These are phyloP conservation scores for Brachylomia viminalis DNA, from an alignment of 2,888 invertebrate species.

Conservation along the genomic window DNA sequence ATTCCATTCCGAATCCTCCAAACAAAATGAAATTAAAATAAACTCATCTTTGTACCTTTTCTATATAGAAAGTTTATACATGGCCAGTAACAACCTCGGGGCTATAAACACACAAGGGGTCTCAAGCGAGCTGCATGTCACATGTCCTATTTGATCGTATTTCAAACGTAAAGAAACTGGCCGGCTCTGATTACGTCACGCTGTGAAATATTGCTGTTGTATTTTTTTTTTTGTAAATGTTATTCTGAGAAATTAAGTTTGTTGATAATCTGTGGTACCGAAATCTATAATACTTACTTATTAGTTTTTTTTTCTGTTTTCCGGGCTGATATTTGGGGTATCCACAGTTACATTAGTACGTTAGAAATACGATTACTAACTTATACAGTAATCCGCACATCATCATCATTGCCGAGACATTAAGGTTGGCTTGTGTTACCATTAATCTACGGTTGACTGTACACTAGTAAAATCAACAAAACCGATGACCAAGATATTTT, in stretches of 20 bases:
- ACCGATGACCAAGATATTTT: background rate
- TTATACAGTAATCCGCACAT: background rate
- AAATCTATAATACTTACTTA: too few relatives aligned
- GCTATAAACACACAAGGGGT: constrained; percentile 38
- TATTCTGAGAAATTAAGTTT: background rate
- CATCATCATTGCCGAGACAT: background rate
- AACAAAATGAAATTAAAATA: constrained; percentile 3
- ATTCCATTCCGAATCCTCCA: background rate
- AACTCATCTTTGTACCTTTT: constrained; percentile 1
- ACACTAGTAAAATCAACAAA: background rate
- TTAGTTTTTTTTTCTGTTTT: too few relatives aligned
- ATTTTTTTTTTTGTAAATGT: background rate
- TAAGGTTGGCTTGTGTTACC: too few relatives aligned
- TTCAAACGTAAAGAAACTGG: constrained; percentile 39
- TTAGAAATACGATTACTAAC: background rate
- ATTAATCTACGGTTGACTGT: too few relatives aligned
- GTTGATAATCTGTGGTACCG: too few relatives aligned
- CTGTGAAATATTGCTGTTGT: constrained; percentile 13
- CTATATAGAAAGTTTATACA: constrained; percentile 15
- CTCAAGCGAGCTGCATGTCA: constrained; percentile 37
- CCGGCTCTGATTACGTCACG: constrained; percentile 6
- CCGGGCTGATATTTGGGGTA: too few relatives aligned
- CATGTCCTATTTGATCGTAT: constrained; percentile 45
- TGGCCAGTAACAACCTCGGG: constrained; percentile 33
- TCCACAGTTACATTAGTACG: background rate